These are phyloP conservation scores for Drosophila niveifrons DNA, from an alignment of 2,888 invertebrate species.

Conservation along the genomic window DNA sequence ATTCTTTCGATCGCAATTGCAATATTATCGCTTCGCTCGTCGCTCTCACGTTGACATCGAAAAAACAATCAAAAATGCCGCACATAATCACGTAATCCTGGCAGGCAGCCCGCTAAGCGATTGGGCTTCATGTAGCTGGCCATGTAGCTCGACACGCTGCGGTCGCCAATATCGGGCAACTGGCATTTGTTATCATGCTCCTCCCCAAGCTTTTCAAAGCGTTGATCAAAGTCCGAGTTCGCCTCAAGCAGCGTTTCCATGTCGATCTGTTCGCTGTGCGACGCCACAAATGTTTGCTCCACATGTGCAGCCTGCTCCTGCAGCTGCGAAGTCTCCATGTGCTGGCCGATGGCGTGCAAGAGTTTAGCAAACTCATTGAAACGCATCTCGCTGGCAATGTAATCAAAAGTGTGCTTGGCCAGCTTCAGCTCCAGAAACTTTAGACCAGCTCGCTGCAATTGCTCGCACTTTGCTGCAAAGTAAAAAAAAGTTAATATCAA, in stretches of 20 bases:
- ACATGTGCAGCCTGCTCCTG: slow-evolving; percentile 44
- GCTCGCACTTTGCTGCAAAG: slow-evolving; percentile 40
- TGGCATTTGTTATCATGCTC: background rate
- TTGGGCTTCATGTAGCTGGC: slow-evolving; percentile 63
- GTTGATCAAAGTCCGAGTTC: slow-evolving; percentile 57
- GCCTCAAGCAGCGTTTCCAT: slow-evolving; percentile 65
- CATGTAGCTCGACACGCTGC: slow-evolving; percentile 42
- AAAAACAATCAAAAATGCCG: too few species aligned
- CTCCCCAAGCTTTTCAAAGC: background rate
- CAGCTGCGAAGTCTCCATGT: slow-evolving; percentile 51
- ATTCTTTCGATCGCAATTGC: too few species aligned
- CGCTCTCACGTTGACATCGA: too few species aligned
- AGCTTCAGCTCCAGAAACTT: slow-evolving; percentile 58
- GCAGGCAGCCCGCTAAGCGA: slow-evolving; percentile 56
- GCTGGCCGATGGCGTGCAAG: slow-evolving; percentile 51
- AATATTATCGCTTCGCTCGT: too few species aligned
- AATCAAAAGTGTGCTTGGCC: slow-evolving; percentile 39
- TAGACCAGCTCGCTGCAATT: slow-evolving; percentile 58
- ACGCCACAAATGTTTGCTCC: slow-evolving; percentile 57
- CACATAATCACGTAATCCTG: slow-evolving; percentile 63
- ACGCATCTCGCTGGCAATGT: slow-evolving; percentile 42
- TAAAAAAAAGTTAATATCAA: too few species aligned
- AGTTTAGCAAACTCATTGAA: slow-evolving; percentile 71
- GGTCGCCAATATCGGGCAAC: slow-evolving; percentile 17
- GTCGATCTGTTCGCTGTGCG: slow-evolving; percentile 52